Evolutionary conservation across 2,797 vertebrate species (phyloP), one percentile per base, ranked within the genome.

Genomic region (Hypotaenidia philippensis): DNA sequence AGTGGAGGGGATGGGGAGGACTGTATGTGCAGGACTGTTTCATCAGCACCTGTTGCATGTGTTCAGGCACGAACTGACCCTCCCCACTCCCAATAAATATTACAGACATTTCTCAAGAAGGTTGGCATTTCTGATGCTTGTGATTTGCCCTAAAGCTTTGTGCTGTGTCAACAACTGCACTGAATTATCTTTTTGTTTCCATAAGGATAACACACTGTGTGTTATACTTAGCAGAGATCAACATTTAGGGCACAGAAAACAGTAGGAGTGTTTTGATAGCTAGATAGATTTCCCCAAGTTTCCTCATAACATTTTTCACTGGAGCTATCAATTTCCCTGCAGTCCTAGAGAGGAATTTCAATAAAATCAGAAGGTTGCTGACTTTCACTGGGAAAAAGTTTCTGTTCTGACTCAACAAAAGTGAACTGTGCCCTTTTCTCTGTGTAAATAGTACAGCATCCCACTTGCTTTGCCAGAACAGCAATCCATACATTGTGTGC

Each of bases 211-310:
- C 66, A 52, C 70, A 78, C 84, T 97, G 95, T 94, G 36, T 92
- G 93, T 94, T 95, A 90, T 91, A 89, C 95, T 96, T 92, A 92
- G 87, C 69, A 90, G 76, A 92, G 87, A 94, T 91, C 92, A 87
- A 94, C 89, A 83, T 97, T 94, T 90, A 95, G 92, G 95, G 90
- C 93, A 93, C 75, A 76, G 76, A 91, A 96, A 91, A 89, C 94
- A 96, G 96, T 93, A 97, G 96, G 93, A 94, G 83, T 96, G 91
- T 97, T 97, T 97, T 95, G 87, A 92, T 93, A 97, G 80, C 90
- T 91, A 84, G 87, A 91, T 31, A 87, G 83, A 95, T 94, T 96
- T 93, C 83, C 93, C 91, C 44, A 59, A 45, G 38, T 93, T 95
- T 95, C 93, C 79, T 91, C 44, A 34, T 75, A 86, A 91, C 61